phyloP scores from a whole-genome alignment of 2,797 vertebrate genomes.

The Carcharodon carcharias region DNA sequence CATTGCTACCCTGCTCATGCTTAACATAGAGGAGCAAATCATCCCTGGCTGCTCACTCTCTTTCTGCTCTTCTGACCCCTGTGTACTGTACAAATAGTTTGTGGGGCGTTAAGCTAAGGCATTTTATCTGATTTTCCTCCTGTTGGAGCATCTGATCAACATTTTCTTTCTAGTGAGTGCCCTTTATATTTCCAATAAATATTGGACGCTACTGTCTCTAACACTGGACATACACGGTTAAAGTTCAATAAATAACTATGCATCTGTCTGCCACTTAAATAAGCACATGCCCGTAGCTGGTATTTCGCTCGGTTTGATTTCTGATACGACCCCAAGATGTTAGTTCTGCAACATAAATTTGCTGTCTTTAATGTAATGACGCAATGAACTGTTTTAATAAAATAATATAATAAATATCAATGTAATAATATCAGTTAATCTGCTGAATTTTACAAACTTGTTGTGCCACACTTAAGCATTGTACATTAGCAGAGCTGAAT shows the following conservation, averaged over 20 bases:
- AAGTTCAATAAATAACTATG: background rate
- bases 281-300: background rate
- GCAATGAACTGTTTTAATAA: background rate
- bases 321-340: background rate
- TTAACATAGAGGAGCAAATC: background rate
- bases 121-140: background rate
- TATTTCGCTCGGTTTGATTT: background rate
- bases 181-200: background rate
- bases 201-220: background rate
- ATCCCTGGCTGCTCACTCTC: background rate
- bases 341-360: background rate
- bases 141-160: background rate
- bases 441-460: background rate
- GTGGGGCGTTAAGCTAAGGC: background rate
- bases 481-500: background rate
- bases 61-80: background rate
- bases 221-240: background rate
- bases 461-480: background rate
- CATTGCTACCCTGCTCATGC: too few species aligned
- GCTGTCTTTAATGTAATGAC: background rate
- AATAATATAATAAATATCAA: background rate
- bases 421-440: background rate
- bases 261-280: background rate
- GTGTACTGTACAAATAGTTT: background rate
- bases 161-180: background rate